Percentiles rank a stretch among this genome's conserved stretches.
phyloP scores from a whole-genome alignment of 2,888 invertebrate species.

The Volucella inflata region DNA sequence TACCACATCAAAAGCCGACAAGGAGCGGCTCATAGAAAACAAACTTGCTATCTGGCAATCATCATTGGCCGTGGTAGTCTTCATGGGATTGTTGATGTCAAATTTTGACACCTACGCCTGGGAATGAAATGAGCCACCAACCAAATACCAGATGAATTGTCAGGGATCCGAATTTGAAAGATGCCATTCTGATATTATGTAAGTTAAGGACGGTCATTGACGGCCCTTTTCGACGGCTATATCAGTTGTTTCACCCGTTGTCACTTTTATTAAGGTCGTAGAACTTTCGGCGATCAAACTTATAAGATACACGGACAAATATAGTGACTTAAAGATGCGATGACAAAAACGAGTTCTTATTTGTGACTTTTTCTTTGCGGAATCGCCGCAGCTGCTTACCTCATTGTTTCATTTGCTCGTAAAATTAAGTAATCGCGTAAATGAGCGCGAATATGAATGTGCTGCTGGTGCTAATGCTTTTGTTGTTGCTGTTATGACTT shows the following conservation, averaged over 20 bases:
- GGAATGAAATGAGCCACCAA: slow-evolving; percentile 44
- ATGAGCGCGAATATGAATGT: slow-evolving; percentile 8
- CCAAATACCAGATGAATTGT: slow-evolving; percentile 25
- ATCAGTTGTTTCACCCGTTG: neutral
- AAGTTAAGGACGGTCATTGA: slow-evolving; percentile 62
- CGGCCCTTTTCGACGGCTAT: slow-evolving; percentile 9
- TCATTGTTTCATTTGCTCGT: slow-evolving; percentile 11
- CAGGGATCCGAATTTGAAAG: slow-evolving; percentile 17
- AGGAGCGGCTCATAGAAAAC: slow-evolving; percentile 38
- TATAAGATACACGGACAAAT: slow-evolving; percentile 67
- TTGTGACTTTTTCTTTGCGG: neutral
- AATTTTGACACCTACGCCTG: slow-evolving; percentile 34
- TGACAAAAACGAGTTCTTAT: slow-evolving; percentile 23
- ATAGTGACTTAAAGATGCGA: slow-evolving; percentile 57
- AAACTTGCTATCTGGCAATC: too few relatives aligned
- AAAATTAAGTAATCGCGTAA: slow-evolving; percentile 23
- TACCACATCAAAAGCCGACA: slow-evolving; percentile 43
- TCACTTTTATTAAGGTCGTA: slow-evolving; percentile 37
- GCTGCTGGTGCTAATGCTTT: neutral
- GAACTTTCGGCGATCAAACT: slow-evolving; percentile 52
- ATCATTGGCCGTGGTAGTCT: too few relatives aligned
- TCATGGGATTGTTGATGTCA: neutral
- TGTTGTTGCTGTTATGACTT: slow-evolving; percentile 29
- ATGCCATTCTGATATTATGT: slow-evolving; percentile 22
- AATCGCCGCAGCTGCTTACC: neutral